Evolutionary conservation across 2,113 vertebrate species (phyloP).

Genomic region (Amphiprion ocellaris): DNA sequence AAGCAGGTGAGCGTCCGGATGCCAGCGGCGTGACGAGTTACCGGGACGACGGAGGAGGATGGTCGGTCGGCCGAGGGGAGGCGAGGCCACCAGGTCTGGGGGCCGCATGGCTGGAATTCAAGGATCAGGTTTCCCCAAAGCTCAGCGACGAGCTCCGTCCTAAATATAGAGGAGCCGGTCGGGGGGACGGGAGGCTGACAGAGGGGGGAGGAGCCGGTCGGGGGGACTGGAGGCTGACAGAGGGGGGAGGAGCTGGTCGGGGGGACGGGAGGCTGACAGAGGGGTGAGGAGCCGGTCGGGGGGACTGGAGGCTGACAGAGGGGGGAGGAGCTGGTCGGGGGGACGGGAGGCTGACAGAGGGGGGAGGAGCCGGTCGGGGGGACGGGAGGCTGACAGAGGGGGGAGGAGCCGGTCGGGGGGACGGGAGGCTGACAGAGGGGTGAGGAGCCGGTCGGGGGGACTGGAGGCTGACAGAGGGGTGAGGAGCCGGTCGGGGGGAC

Average conservation of each 20-base stretch:
- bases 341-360: too few species aligned
- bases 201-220: neutral
- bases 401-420: conserved; percentile 31
- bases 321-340: conserved; percentile 23
- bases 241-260: too few species aligned
- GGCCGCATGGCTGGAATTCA: conserved; percentile 80
- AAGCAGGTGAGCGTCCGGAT: conserved; percentile 25
- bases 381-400: conserved; percentile 29
- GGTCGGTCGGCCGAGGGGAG: conserved; percentile 41
- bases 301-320: conserved; percentile 15
- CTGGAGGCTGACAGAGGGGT: conserved; percentile 25
- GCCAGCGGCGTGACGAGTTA: neutral
- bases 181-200: conserved; percentile 44
- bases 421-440: conserved; percentile 27
- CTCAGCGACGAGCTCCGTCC: conserved; percentile 73
- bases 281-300: conserved; percentile 1
- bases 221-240: too few species aligned
- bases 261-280: too few species aligned
- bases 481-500: conserved; percentile 34
- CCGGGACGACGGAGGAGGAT: conserved; percentile 11
- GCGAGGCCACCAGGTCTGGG: conserved; percentile 27
- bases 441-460: conserved; percentile 30
- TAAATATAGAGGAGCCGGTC: conserved; percentile 79
- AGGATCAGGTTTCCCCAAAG: conserved; percentile 83
- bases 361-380: neutral